phyloP scores from a whole-genome alignment of 1,140 invertebrate species.

The Leptinotarsa defecta region DNA sequence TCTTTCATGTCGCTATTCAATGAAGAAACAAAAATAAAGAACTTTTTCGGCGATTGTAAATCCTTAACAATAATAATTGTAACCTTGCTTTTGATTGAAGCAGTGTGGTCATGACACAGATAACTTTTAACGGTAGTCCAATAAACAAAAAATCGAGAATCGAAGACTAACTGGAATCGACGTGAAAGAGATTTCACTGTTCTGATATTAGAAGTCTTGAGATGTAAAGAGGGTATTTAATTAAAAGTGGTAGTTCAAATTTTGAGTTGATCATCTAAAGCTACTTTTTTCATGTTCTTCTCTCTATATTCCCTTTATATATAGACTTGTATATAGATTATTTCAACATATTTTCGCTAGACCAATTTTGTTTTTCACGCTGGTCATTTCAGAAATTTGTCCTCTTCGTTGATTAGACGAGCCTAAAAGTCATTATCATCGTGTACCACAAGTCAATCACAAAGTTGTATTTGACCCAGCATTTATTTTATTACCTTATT shows the following conservation, averaged over 20 bases:
- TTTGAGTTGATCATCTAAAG: too few relatives aligned
- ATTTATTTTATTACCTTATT: too few relatives aligned
- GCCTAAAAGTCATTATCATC: too few relatives aligned
- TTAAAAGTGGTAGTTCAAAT: neutral
- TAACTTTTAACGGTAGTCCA: slow-evolving; percentile 1
- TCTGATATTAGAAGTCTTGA: neutral
- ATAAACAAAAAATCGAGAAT: neutral
- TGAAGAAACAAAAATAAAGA: slow-evolving; percentile 12
- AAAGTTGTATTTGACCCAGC: too few relatives aligned
- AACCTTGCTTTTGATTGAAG: slow-evolving; percentile 9
- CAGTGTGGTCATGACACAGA: slow-evolving; percentile 17
- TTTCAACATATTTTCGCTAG: too few relatives aligned
- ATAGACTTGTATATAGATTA: too few relatives aligned
- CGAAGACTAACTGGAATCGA: neutral
- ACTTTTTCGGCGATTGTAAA: slow-evolving; percentile 13
- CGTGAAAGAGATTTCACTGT: slow-evolving; percentile 4
- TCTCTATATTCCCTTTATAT: too few relatives aligned
- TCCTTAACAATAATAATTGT: slow-evolving; percentile 8
- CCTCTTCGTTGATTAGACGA: too few relatives aligned
- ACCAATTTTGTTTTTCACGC: too few relatives aligned
- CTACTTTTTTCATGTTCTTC: too few relatives aligned
- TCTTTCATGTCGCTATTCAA: neutral
- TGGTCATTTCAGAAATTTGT: too few relatives aligned
- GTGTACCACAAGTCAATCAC: too few relatives aligned
- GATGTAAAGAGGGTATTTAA: neutral